Percentiles rank a stretch among this genome's conserved stretches.
These are phyloP conservation scores for Mus minutoides DNA, from an alignment of 2,797 vertebrate genomes.

Conservation along the genomic window DNA sequence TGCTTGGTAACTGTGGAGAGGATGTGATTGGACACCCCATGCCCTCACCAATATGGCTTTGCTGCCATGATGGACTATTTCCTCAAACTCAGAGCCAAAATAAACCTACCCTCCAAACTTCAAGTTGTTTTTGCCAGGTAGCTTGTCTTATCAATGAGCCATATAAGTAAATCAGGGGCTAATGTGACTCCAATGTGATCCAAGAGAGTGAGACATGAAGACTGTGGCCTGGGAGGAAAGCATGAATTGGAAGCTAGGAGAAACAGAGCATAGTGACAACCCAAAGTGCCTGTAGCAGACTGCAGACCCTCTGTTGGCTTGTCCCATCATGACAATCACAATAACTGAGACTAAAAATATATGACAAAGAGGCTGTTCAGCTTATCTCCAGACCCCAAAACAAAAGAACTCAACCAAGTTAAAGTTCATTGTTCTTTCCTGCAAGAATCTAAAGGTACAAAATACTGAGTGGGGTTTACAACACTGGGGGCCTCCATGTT, in stretches of 20 bases:
- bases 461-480: background rate
- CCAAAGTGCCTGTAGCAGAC: background rate
- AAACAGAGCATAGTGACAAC: background rate
- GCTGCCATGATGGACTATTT: background rate
- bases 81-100: background rate
- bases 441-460: background rate
- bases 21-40: background rate
- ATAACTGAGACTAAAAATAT: background rate
- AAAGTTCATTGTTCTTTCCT: background rate
- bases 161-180: background rate
- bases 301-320: background rate
- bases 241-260: too few species aligned
- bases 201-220: background rate
- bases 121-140: background rate
- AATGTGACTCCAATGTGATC: accelerated
- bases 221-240: background rate
- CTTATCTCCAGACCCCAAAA: background rate
- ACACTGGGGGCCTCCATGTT: background rate
- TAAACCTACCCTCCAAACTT: background rate
- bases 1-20: background rate
- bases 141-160: background rate
- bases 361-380: background rate
- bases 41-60: too few species aligned
- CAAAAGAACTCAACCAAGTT: background rate
- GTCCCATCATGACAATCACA: background rate